Conservation (phyloP, 2,113 vertebrate genomes). For the Erpornis zantholeuca region DNA sequence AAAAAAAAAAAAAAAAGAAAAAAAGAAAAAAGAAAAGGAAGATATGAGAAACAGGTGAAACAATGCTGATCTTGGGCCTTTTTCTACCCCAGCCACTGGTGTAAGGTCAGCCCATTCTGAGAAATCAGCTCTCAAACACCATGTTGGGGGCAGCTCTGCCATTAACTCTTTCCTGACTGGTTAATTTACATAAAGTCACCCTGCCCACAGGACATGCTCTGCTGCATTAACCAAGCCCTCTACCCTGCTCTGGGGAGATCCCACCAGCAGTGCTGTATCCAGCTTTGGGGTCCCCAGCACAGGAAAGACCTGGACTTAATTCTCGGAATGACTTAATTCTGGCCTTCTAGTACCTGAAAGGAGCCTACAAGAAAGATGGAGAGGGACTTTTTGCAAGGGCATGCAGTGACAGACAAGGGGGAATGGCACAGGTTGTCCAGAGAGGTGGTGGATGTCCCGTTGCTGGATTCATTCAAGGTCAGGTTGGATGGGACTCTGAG, state of each 20-base stretch:
- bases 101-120: background rate
- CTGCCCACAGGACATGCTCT: accelerated
- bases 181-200: background rate
- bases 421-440: background rate
- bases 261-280: background rate
- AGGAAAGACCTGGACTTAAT: background rate
- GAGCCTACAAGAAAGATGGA: background rate
- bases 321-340: background rate
- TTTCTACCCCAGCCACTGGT: background rate
- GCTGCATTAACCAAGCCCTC: background rate
- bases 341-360: background rate
- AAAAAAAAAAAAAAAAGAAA: background rate
- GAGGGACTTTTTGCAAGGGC: background rate
- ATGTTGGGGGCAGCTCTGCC: background rate
- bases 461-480: background rate
- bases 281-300: background rate
- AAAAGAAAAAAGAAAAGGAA: background rate
- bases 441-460: background rate
- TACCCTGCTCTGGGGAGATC: background rate
- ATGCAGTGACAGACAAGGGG: background rate
- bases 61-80: background rate
- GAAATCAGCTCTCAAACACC: background rate
- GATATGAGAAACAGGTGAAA: background rate
- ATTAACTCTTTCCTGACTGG: background rate
- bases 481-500: background rate